Conservation (phyloP, 1,140 invertebrate species). For the Drosophila chauvacae region DNA sequence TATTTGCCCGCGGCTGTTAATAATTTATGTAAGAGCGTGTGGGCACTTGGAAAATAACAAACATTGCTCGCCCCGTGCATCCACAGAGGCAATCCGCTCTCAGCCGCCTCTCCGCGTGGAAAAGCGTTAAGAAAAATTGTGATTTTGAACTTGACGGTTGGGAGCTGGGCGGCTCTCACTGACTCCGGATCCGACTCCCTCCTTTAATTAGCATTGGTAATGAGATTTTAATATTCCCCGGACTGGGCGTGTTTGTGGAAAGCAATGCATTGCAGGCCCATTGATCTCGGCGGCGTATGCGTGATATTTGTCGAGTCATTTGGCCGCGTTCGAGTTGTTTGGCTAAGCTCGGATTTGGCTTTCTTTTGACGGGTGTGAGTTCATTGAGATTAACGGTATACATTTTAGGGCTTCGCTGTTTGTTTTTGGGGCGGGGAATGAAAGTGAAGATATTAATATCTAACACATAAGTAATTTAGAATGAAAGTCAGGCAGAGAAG, state of each 20-base stretch:
- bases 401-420: conserved; percentile 6
- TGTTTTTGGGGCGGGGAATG: conserved; percentile 6
- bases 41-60: conserved; percentile 80
- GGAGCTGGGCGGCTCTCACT: conserved; percentile 5
- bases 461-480: not conserved
- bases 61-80: conserved; percentile 52
- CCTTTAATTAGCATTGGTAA: conserved; percentile 78
- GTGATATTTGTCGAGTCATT: conserved; percentile 74
- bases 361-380: conserved; percentile 47
- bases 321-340: conserved; percentile 34
- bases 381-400: conserved; percentile 41
- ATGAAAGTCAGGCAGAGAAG: not conserved
- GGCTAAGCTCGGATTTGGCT: conserved; percentile 44
- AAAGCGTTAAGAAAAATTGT: conserved; percentile 52
- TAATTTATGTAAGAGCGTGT: conserved; percentile 82
- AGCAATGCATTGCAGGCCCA: conserved; percentile 43
- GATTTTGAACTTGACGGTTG: conserved; percentile 49
- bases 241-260: conserved; percentile 67
- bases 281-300: conserved; percentile 57
- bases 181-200: conserved; percentile 3
- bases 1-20: conserved; percentile 80
- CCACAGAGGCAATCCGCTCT: conserved; percentile 17
- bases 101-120: conserved; percentile 1
- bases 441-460: conserved; percentile 27
- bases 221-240: conserved; percentile 72